Evolutionary conservation across 2,797 vertebrate species (phyloP).

Genomic region (Tokudaia tokunoshimensis): DNA sequence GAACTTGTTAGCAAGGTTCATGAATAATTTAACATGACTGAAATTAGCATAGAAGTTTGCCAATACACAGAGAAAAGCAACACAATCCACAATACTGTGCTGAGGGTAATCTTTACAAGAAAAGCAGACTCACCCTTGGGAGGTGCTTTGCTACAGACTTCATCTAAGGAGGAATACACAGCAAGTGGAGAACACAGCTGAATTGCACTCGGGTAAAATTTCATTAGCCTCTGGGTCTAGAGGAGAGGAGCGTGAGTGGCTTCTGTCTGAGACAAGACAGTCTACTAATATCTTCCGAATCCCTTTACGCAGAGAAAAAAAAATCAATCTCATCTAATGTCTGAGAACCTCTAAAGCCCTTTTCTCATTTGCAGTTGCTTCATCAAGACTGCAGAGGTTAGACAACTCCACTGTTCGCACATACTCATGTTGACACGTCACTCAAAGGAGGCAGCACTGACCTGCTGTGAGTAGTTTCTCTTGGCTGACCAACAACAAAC

Average conservation of each 20-base stretch:
- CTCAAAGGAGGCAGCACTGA: slow-evolving; percentile 93
- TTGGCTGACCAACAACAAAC: slow-evolving; percentile 69
- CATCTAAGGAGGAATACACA: slow-evolving; percentile 8
- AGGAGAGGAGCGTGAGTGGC: slow-evolving; percentile 58
- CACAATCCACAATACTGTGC: neutral
- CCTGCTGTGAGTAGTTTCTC: slow-evolving; percentile 93
- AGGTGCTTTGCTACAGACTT: neutral
- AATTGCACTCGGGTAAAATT: neutral
- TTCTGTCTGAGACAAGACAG: slow-evolving; percentile 40
- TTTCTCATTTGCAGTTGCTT: slow-evolving; percentile 93
- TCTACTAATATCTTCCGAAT: slow-evolving; percentile 59
- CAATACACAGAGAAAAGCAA: neutral
- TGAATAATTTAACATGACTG: slow-evolving; percentile 29
- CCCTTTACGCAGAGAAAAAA: slow-evolving; percentile 56
- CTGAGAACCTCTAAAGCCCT: slow-evolving; percentile 82
- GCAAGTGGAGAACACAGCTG: neutral
- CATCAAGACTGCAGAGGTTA: slow-evolving; percentile 97
- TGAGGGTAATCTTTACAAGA: neutral
- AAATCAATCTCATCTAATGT: slow-evolving; percentile 60
- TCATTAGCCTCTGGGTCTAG: slow-evolving; percentile 50
- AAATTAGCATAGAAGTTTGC: slow-evolving; percentile 45
- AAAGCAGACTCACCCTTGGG: neutral
- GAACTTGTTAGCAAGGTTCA: slow-evolving; percentile 30
- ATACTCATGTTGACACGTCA: slow-evolving; percentile 98
- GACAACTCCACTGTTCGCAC: slow-evolving; percentile 99